Conservation (phyloP, 2,797 vertebrate species). For the Leptatherina wallacei region DNA sequence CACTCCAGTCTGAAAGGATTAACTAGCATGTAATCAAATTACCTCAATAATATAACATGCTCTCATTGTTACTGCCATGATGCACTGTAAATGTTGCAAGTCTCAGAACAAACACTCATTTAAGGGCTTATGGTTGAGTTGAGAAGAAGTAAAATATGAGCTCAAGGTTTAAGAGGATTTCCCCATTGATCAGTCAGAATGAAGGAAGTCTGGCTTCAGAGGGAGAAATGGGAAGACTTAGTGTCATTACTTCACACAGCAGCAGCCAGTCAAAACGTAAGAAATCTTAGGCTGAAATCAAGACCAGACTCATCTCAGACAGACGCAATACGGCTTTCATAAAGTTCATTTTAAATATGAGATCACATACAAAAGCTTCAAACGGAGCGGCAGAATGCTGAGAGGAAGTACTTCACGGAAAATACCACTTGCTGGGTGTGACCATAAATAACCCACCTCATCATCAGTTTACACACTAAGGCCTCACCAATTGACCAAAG, state of each 20-base stretch:
- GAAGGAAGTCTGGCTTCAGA: slow-evolving; percentile 46
- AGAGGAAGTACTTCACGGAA: slow-evolving; percentile 65
- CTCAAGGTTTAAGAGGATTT: slow-evolving; percentile 74
- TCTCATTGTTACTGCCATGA: slow-evolving; percentile 69
- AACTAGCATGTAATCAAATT: slow-evolving; percentile 82
- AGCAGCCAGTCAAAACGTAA: slow-evolving; percentile 38
- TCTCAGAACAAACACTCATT: slow-evolving; percentile 75
- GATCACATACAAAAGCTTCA: slow-evolving; percentile 35
- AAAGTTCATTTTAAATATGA: slow-evolving; percentile 44
- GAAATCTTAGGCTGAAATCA: slow-evolving; percentile 38
- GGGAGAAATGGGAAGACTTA: slow-evolving; percentile 36
- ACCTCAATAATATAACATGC: slow-evolving; percentile 78
- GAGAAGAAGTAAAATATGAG: slow-evolving; percentile 74
- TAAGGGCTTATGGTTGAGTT: slow-evolving; percentile 72
- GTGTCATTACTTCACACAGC: slow-evolving; percentile 45
- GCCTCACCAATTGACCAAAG: slow-evolving; percentile 66
- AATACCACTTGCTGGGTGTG: slow-evolving; percentile 65
- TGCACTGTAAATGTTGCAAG: slow-evolving; percentile 74
- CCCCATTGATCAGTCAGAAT: slow-evolving; percentile 65
- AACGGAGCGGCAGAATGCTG: slow-evolving; percentile 55
- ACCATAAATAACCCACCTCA: slow-evolving; percentile 75
- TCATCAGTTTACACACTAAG: slow-evolving; percentile 73
- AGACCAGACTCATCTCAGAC: slow-evolving; percentile 24
- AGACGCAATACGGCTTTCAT: slow-evolving; percentile 24
- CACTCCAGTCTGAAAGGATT: slow-evolving; percentile 79